Evolutionary conservation across 2,797 vertebrate species (phyloP).

Genomic region (Acrossocheilus fasciatus): DNA sequence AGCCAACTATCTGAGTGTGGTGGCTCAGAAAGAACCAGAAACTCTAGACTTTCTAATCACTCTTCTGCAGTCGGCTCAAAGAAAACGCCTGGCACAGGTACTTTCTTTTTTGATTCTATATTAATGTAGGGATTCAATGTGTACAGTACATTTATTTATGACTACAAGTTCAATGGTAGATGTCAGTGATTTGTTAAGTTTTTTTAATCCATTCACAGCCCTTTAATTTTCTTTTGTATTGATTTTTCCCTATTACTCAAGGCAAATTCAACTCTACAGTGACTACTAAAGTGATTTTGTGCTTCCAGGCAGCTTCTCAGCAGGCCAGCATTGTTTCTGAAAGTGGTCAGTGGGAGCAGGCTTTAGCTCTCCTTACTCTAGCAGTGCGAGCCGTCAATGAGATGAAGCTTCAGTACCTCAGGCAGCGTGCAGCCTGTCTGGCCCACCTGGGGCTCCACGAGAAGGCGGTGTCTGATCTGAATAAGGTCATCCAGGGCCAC

Average conservation of each 20-base stretch:
- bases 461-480: conserved; percentile 83
- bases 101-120: too few relatives aligned
- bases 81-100: conserved; percentile 79
- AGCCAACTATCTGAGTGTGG: conserved; percentile 77
- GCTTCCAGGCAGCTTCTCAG: conserved; percentile 83
- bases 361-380: conserved; percentile 83
- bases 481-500: conserved; percentile 78
- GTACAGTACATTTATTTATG: not conserved
- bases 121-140: not conserved
- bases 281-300: conserved; percentile 10
- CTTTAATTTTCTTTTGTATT: not conserved
- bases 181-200: not conserved
- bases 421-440: conserved; percentile 84
- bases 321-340: conserved; percentile 79
- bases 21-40: conserved; percentile 79
- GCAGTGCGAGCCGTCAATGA: conserved; percentile 77
- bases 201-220: not conserved
- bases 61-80: conserved; percentile 79
- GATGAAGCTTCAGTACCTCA: conserved; percentile 74
- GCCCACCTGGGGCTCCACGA: conserved; percentile 76
- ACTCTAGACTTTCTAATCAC: conserved; percentile 82
- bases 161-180: not conserved
- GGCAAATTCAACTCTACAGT: not conserved
- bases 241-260: not conserved
- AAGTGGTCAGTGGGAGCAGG: conserved; percentile 71